These are phyloP conservation scores for Marmota monax DNA, from an alignment of 2,113 vertebrate genomes.

Conservation along the genomic window DNA sequence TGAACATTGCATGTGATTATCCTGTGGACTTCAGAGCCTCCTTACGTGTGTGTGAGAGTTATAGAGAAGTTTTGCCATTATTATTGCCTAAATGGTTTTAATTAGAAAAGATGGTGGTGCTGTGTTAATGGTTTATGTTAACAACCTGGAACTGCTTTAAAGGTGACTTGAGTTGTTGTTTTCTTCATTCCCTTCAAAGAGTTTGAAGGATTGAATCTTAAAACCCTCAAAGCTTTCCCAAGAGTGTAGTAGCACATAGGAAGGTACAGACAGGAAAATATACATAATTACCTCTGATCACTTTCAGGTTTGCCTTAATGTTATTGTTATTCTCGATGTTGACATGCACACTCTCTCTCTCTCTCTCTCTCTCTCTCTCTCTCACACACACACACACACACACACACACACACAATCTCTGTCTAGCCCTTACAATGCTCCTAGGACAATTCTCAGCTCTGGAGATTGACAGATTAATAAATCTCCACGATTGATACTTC, in stretches of 20 bases:
- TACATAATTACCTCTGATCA: neutral
- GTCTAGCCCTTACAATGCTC: neutral
- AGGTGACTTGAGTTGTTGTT: neutral
- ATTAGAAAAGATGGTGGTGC: slow-evolving; percentile 27
- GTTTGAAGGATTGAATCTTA: neutral
- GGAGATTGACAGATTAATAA: neutral
- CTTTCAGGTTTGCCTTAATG: neutral
- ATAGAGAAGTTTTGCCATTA: neutral
- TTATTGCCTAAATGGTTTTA: neutral
- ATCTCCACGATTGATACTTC: neutral
- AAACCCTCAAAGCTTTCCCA: neutral
- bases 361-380: too few relatives aligned
- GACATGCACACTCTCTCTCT: neutral
- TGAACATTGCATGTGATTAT: slow-evolving; percentile 29
- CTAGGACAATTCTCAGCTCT: neutral
- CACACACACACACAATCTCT: neutral
- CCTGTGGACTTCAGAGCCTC: neutral
- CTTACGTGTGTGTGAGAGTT: neutral
- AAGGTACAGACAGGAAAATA: too few relatives aligned
- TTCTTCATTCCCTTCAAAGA: slow-evolving; percentile 31
- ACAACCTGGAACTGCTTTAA: slow-evolving; percentile 17
- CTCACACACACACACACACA: too few relatives aligned
- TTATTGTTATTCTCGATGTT: neutral
- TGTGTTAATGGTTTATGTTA: slow-evolving; percentile 22
- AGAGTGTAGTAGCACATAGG: neutral